Percentiles rank a stretch among this genome's conserved stretches.
Evolutionary conservation across 1,140 invertebrate species (phyloP).

Genomic region (Philaenus spumarius): DNA sequence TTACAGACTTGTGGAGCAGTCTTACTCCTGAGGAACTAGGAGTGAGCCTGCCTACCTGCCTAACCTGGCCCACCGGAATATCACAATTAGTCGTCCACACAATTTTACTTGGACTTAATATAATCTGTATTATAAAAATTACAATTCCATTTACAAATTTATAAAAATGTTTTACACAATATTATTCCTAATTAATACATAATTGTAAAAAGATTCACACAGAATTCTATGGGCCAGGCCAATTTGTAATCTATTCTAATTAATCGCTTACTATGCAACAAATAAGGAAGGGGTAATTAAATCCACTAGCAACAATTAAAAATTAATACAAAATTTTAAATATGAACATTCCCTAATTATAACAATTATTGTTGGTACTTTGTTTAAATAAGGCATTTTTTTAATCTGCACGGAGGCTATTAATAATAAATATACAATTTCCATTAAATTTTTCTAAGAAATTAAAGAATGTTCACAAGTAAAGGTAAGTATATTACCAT

Average conservation of each 20-base stretch:
- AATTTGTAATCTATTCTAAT: conserved; percentile 1
- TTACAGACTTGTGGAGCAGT: no score
- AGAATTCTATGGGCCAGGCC: conserved; percentile 12
- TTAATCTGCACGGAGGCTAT: not conserved
- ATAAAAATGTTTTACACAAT: conserved; percentile 6
- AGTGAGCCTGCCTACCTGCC: conserved; percentile 10
- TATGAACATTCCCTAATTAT: not conserved
- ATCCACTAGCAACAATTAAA: not conserved
- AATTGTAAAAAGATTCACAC: conserved; percentile 5
- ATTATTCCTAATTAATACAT: conserved; percentile 2
- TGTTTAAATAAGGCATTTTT: not conserved
- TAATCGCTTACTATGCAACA: not conserved
- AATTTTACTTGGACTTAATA: no score
- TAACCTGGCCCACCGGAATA: conserved; percentile 15
- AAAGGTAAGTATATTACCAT: conserved; percentile 11
- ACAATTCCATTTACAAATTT: conserved; percentile 15
- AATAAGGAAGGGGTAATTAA: not conserved
- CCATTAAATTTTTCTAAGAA: not conserved
- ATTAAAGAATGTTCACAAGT: conserved; percentile 11
- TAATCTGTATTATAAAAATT: conserved; percentile 3
- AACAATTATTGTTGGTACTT: not conserved
- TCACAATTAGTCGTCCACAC: conserved; percentile 7
- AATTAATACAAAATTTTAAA: not conserved
- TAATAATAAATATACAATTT: not conserved
- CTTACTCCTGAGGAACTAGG: not conserved